Percentiles rank a stretch among this genome's conserved stretches.
Evolutionary conservation across 2,113 vertebrate genomes (phyloP).

Genomic region (Paratilapia polleni): DNA sequence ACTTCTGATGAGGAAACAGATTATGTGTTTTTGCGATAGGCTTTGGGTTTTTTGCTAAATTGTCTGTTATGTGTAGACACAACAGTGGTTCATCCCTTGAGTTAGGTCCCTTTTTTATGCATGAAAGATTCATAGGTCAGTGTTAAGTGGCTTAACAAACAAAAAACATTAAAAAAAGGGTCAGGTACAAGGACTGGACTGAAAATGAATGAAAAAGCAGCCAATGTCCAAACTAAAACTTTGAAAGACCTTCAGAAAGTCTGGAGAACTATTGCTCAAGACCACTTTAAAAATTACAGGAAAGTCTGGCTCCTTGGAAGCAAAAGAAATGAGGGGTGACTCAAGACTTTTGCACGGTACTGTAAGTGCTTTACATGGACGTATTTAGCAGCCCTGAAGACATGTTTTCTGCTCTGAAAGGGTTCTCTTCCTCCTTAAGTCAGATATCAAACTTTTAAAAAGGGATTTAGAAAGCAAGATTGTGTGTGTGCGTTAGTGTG

Average conservation of each 20-base stretch:
- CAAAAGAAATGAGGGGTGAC: not conserved
- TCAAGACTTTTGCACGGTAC: not conserved
- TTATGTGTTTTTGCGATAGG: no score
- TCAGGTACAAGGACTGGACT: not conserved
- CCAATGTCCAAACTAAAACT: not conserved
- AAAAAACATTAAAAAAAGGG: not conserved
- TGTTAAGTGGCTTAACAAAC: not conserved
- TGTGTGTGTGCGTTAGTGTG: not conserved
- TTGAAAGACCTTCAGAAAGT: not conserved
- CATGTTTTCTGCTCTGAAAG: not conserved
- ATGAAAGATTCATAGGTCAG: not conserved
- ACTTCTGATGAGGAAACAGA: not conserved
- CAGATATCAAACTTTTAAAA: not conserved
- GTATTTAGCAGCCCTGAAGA: not conserved
- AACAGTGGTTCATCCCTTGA: not conserved
- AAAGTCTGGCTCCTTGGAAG: not conserved
- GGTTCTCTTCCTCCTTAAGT: not conserved
- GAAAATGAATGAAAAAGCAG: not conserved
- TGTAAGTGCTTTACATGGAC: not conserved
- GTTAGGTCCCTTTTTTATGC: not conserved
- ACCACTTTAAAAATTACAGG: not conserved
- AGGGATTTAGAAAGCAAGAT: not conserved
- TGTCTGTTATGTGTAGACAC: not conserved
- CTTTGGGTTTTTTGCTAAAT: not conserved
- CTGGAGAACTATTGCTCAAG: not conserved